Conservation (phyloP, 2,113 vertebrate species). For the Stegostoma tigrinum region DNA sequence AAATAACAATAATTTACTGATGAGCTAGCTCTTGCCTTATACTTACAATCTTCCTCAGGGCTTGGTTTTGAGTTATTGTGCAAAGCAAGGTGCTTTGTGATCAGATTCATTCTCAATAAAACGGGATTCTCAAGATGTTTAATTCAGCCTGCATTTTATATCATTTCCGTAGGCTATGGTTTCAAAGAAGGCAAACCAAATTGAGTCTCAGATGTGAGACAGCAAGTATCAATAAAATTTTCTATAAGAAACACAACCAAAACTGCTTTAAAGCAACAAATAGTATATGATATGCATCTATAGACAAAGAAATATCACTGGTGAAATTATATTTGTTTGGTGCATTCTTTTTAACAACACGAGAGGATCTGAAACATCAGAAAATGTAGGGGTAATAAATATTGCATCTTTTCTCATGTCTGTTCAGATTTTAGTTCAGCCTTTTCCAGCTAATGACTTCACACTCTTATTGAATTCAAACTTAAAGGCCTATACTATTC, state of each 20-base stretch:
- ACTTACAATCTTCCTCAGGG: neutral
- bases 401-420: neutral
- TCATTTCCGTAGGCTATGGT: neutral
- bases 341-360: neutral
- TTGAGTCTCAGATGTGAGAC: neutral
- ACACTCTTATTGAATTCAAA: neutral
- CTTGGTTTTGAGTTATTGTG: neutral
- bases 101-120: constrained; percentile 22
- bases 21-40: neutral
- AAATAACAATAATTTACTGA: neutral
- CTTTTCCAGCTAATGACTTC: neutral
- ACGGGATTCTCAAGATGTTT: neutral
- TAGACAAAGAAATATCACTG: neutral
- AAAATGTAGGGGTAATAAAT: neutral
- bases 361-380: neutral
- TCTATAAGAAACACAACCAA: constrained; percentile 12
- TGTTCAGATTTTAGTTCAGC: neutral
- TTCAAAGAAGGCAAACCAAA: neutral
- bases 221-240: neutral
- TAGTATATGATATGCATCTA: neutral
- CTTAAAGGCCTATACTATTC: neutral
- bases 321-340: neutral
- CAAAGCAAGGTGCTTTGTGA: constrained; percentile 7
- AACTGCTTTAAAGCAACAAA: neutral
- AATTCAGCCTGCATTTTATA: neutral